Evolutionary conservation across 2,797 vertebrate species (phyloP).

Genomic region (Chromobotia macracanthus): DNA sequence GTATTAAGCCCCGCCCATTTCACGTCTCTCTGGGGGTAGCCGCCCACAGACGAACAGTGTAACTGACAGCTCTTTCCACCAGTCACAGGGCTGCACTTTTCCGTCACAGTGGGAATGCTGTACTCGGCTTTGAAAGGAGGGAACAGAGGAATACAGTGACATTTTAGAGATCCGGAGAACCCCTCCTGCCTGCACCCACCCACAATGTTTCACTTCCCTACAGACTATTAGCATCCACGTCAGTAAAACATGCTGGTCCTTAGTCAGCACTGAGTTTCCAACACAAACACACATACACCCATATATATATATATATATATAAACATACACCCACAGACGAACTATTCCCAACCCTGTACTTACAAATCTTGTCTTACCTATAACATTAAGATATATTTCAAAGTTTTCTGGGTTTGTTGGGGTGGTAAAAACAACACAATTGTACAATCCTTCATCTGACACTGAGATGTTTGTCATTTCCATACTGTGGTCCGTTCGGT

Average conservation of each 20-base stretch:
- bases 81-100: neutral
- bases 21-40: conserved; percentile 10
- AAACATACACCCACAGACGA: neutral
- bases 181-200: neutral
- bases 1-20: neutral
- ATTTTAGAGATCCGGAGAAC: conserved; percentile 40
- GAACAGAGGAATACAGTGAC: conserved; percentile 51
- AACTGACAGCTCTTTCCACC: conserved; percentile 9
- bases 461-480: conserved; percentile 26
- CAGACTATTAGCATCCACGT: neutral
- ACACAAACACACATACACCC: neutral
- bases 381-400: conserved; percentile 3
- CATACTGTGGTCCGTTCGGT: neutral
- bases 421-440: neutral
- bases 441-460: conserved; percentile 41
- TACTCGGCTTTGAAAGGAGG: conserved; percentile 48
- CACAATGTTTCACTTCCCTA: conserved; percentile 22
- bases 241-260: neutral
- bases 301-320: too few species aligned
- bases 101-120: conserved; percentile 30
- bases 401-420: rapidly evolving
- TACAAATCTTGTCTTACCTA: conserved; percentile 30
- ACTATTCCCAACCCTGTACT: neutral
- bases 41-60: conserved; percentile 44
- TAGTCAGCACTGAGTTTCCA: conserved; percentile 32